These are phyloP conservation scores for Zhengitettix transpicula DNA, from an alignment of 2,888 invertebrate species.

Conservation along the genomic window DNA sequence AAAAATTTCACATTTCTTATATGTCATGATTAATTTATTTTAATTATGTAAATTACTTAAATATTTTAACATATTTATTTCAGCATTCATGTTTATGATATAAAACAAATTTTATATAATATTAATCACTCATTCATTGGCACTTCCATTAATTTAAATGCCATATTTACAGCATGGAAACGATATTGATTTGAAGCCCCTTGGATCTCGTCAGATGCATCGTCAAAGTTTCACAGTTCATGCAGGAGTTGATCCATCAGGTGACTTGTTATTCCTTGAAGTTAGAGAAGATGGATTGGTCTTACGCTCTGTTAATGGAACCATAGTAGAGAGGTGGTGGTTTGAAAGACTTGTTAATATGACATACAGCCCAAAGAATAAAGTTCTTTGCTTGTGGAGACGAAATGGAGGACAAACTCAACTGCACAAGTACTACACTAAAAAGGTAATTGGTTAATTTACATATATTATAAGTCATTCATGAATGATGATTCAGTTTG, in stretches of 20 bases:
- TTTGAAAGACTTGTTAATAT: conserved; percentile 97
- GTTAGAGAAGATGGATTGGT: conserved; percentile 93
- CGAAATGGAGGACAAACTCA: conserved; percentile 87
- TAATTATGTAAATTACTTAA: no score
- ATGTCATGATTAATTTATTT: no score
- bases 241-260: conserved; percentile 82
- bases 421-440: conserved; percentile 95
- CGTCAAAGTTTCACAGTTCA: conserved; percentile 97
- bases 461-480: no score
- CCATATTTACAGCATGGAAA: conserved; percentile 52
- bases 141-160: background rate
- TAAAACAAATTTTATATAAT: no score
- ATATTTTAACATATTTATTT: no score
- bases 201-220: conserved; percentile 87
- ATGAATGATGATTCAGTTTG: no score
- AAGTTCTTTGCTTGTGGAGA: conserved; percentile 93
- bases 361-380: conserved; percentile 98
- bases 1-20: no score
- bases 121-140: no score
- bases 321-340: conserved; percentile 95
- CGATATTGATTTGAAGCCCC: conserved; percentile 90
- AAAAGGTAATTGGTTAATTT: conserved; percentile 56
- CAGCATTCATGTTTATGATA: no score
- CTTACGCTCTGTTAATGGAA: conserved; percentile 63
- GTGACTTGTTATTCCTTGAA: conserved; percentile 76